Evolutionary conservation across 64 coral and sea anemone genomes (phyloP), one percentile per base, ranked within the genome.

Genomic region (Catalaphyllia jardinei): DNA sequence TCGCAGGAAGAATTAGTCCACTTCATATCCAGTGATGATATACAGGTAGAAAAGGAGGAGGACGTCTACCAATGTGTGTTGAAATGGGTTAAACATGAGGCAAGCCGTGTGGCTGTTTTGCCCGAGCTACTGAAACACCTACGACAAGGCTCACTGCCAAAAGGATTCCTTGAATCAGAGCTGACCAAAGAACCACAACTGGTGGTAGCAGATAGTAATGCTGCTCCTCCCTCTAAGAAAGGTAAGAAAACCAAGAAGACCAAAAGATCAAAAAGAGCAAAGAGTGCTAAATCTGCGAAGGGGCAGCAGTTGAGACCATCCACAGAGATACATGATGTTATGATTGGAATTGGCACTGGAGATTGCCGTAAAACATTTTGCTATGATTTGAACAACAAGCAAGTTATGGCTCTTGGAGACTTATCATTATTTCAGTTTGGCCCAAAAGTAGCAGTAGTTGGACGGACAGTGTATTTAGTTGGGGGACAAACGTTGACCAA

Each of bases 81-180:
- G 24, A 95, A 89, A 64, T 95, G 89, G 94, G 79, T 92, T 3
- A 89, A 89, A 52, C 86, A 95, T 49, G 67, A 63, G 33, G 72
- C 27, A 28, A 38, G 46, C 18, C 89, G 94, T 27, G 61, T 29
- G 6, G 29, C 69, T 49, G 39, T 51, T 24, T 73, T 92, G 27
- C 63, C 94, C 10, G 50, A 83, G 17, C 42, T 92, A 55, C 72
- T 95, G 10, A 80, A 71, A 10, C 17, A 52, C 10, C 19, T 95
- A 24, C 88, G 84, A 49, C 51, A 60, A 15, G 62, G 29, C 4
- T 88, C 75, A 3, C 61, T 95, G 57, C 78, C 94, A 49, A 84
- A 77, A 54, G 72, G 63, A 1, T 91, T 92, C 29, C 57, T 92
- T 50, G 61, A 79, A 55, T 62, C 63, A 3, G 54, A 57, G 54